Conservation (phyloP, 2,888 invertebrate species). For the Acleris holmiana region DNA sequence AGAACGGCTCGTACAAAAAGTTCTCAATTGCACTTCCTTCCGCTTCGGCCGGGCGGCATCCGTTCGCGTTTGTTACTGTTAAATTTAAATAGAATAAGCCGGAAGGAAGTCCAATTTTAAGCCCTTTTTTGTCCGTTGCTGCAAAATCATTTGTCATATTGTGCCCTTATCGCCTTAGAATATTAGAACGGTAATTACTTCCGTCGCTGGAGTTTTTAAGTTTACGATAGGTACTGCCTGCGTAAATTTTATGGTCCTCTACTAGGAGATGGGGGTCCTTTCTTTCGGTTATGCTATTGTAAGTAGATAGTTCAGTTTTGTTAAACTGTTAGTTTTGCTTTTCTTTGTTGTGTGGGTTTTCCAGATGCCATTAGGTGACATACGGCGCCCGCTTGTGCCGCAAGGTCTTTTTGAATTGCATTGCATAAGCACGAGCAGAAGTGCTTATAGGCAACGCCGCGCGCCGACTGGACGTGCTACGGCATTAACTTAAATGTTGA, state of each 20-base stretch:
- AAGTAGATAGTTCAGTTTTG: conserved; percentile 4
- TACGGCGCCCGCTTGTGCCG: too few species aligned
- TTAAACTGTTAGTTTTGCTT: neutral
- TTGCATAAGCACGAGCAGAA: too few species aligned
- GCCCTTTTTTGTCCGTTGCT: conserved; percentile 15
- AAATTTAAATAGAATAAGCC: conserved; percentile 21
- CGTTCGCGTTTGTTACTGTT: conserved; percentile 10
- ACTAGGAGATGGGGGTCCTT: conserved; percentile 11
- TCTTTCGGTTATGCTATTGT: conserved; percentile 6
- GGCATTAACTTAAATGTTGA: too few species aligned
- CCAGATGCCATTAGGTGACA: too few species aligned
- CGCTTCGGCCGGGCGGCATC: conserved; percentile 41
- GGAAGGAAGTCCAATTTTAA: conserved; percentile 30
- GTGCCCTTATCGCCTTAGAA: conserved; percentile 12
- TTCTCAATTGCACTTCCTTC: conserved; percentile 71
- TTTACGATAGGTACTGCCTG: conserved; percentile 24
- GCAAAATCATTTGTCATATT: conserved; percentile 10
- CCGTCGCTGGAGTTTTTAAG: conserved; percentile 11
- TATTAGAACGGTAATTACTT: conserved; percentile 21
- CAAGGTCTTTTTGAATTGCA: too few species aligned
- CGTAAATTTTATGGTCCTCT: neutral
- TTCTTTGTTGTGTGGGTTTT: too few species aligned
- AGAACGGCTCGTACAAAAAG: conserved; percentile 57
- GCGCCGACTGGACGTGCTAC: too few species aligned
- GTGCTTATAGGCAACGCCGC: too few species aligned